Evolutionary conservation across 2,113 vertebrate genomes (phyloP).

Genomic region (Ciconia boyciana): DNA sequence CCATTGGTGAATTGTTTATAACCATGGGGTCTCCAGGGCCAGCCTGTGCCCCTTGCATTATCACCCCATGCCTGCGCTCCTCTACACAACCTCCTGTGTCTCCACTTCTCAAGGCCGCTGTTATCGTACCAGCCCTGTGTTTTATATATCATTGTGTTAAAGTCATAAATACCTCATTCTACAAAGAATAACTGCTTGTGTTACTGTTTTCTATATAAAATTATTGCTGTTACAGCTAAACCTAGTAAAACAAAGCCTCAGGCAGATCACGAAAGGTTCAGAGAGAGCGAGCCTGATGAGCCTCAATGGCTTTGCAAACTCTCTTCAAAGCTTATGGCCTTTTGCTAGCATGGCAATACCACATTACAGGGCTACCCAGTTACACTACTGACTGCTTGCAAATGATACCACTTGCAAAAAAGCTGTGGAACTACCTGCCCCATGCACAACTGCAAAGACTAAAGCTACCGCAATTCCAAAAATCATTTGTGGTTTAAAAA

Average conservation of each 20-base stretch:
- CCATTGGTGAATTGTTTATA: not conserved
- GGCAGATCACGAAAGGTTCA: not conserved
- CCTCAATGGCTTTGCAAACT: not conserved
- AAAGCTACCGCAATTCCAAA: not conserved
- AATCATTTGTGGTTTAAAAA: not conserved
- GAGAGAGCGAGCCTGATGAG: not conserved
- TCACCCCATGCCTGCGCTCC: fast-evolving
- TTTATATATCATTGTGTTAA: not conserved
- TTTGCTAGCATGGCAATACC: not conserved
- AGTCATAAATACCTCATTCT: not conserved
- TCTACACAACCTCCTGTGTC: not conserved
- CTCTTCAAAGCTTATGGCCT: not conserved
- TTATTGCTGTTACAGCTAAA: not conserved
- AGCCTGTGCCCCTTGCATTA: fast-evolving
- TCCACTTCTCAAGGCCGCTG: not conserved
- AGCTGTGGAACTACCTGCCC: not conserved
- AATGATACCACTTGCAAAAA: not conserved
- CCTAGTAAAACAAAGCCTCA: not conserved
- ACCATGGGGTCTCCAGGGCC: not conserved
- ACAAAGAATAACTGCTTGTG: not conserved
- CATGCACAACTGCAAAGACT: not conserved
- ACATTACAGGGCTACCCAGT: not conserved
- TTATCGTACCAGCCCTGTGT: not conserved
- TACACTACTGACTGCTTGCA: not conserved
- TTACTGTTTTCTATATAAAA: not conserved